Evolutionary conservation across 2,888 invertebrate species (phyloP).

Genomic region (Pseudococcus jackbeardsleyi): DNA sequence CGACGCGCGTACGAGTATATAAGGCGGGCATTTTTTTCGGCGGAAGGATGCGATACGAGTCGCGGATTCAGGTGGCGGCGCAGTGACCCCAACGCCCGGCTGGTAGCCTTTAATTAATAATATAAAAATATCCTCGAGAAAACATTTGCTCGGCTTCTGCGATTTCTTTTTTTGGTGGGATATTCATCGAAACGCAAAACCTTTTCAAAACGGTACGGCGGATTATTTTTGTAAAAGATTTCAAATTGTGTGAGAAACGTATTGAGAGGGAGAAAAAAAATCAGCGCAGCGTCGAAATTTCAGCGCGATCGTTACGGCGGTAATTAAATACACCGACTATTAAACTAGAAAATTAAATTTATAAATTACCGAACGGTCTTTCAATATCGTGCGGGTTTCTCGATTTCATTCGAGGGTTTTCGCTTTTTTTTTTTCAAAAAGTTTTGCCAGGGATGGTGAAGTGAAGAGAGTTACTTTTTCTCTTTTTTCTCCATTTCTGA

Average conservation of each 20-base stretch:
- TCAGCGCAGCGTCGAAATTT: not conserved
- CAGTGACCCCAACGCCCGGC: not conserved
- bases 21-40: too few species aligned
- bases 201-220: not conserved
- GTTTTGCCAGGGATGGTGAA: not conserved
- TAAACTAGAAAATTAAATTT: conserved; percentile 47
- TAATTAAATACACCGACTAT: conserved; percentile 30
- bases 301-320: conserved; percentile 9
- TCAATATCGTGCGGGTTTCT: not conserved
- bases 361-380: conserved; percentile 26
- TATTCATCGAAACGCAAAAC: conserved; percentile 30
- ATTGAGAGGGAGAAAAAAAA: not conserved
- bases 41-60: not conserved
- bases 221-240: conserved; percentile 25
- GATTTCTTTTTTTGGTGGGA: conserved; percentile 17
- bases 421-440: not conserved
- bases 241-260: not conserved
- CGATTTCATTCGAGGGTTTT: conserved; percentile 1
- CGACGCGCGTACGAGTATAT: too few species aligned
- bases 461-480: not conserved
- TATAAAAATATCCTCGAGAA: conserved; percentile 10
- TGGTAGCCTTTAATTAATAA: conserved; percentile 11
- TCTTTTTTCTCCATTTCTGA: not conserved
- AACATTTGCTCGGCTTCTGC: conserved; percentile 26
- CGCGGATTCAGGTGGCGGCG: not conserved